phyloP scores from a whole-genome alignment of 2,888 invertebrate genomes.

The Invenusta paracnida region DNA sequence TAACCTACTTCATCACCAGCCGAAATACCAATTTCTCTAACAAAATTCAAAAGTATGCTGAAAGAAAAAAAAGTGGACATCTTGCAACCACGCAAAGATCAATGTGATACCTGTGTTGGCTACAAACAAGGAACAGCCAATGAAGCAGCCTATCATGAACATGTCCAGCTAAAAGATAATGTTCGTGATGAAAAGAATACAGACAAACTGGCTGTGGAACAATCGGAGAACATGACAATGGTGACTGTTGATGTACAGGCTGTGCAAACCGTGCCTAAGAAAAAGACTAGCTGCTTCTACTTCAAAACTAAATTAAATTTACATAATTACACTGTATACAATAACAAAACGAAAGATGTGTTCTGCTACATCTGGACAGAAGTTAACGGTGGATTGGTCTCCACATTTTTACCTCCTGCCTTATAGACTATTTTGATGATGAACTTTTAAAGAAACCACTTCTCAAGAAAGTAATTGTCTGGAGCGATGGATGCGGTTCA shows the following conservation, averaged over 20 bases:
- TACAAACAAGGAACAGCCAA: neutral
- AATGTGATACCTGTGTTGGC: neutral
- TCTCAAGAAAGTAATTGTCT: neutral
- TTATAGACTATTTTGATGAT: slow-evolving; percentile 1
- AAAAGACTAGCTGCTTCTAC: slow-evolving; percentile 1
- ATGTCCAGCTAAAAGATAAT: neutral
- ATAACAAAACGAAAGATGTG: neutral
- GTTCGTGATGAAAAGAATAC: neutral
- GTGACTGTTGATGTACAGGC: neutral
- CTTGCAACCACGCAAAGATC: neutral
- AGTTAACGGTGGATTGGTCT: neutral
- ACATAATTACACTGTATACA: slow-evolving; percentile 8
- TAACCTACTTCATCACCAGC: neutral
- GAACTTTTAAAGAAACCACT: too few species aligned
- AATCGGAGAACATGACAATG: neutral
- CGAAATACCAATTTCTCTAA: neutral
- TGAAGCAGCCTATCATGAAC: neutral
- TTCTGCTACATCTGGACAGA: neutral
- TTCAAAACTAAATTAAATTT: neutral
- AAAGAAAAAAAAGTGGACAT: neutral
- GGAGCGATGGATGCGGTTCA: slow-evolving; percentile 3
- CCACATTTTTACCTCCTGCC: slow-evolving; percentile 7
- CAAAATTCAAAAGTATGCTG: neutral
- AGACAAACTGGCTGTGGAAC: too few species aligned
- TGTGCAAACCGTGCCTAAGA: neutral